Base-by-base conservation (phyloP, 2,888 invertebrate genomes). In the Caprella mutica region DNA sequence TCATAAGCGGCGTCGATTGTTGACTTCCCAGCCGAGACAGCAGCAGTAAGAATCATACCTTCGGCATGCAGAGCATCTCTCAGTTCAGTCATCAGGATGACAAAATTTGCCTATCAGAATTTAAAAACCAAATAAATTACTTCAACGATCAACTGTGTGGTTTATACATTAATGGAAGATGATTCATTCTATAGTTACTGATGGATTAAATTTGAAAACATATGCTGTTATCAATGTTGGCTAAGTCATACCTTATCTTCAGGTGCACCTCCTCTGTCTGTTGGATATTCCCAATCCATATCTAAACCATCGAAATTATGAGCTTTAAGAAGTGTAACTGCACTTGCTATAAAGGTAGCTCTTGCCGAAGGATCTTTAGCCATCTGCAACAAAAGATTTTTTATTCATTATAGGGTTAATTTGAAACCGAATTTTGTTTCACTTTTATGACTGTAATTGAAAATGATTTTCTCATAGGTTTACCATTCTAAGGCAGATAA, bases 11-110 rank as follows among this genome's bases (percentile, higher is more conserved):
- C 65, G 1, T 74, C 73, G 40, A 72, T 71, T 6, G 71, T 68
- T 14, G 65, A 59, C 12, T 69, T 67, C 0, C 78, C 75, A 1
- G 82, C 77, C 1, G 77, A 76, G 0, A 82, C 82, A 2, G 82
- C 81, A 3, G 80, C 79, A 1, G 79, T 77, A 21, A 82, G 65
- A 14, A 80, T 62, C 4, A 77, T 72, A 1, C 78, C 78, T 53
- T 77, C 65, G 17, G 74, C 69, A 39, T 77, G 72, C 65, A 82
- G 81, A 19, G 72, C 78, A 38, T 69, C 71, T 65, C 74, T 76
- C 39, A 82, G 66, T 68, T 82, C 82, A 67, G 74, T 76, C 0
- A 82, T 65, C 0, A 83, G 70, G 8, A 66, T 65, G 0, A 75
- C 73, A 59, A 76, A 82, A 67, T 80, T 80, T 9, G 9, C 55